Evolutionary conservation across 2,888 invertebrate genomes (phyloP).

Genomic region (Lagria hirta): DNA sequence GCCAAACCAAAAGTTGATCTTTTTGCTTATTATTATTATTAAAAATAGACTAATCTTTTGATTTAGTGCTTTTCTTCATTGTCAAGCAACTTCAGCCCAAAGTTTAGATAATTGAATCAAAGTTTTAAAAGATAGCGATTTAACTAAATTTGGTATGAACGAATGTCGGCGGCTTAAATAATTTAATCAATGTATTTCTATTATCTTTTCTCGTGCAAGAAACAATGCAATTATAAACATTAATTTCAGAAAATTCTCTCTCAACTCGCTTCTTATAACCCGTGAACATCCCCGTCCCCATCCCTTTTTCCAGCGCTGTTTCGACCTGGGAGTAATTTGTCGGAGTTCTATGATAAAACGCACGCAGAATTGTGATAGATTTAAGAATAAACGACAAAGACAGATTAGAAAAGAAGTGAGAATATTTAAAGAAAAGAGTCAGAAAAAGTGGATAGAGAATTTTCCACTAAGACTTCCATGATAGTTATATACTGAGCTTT

Average conservation of each 20-base stretch:
- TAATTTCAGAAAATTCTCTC: constrained; percentile 50
- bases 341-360: constrained; percentile 52
- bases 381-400: constrained; percentile 52
- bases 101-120: too few species aligned
- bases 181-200: constrained; percentile 47
- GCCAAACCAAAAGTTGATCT: too few species aligned
- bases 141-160: constrained; percentile 19
- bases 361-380: constrained; percentile 55
- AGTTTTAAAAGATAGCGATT: constrained; percentile 21
- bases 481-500: neutral
- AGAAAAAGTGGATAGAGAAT: constrained; percentile 20
- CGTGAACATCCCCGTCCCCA: constrained; percentile 15
- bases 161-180: constrained; percentile 27
- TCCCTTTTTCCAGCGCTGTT: constrained; percentile 17
- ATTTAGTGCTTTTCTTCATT: too few species aligned
- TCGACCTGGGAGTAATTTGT: constrained; percentile 52
- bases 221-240: constrained; percentile 50
- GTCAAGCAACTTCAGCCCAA: too few species aligned
- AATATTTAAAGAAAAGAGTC: constrained; percentile 49
- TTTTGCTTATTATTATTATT: too few species aligned
- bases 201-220: constrained; percentile 42
- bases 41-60: too few species aligned
- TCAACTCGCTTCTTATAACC: constrained; percentile 30
- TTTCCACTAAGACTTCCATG: constrained; percentile 28
- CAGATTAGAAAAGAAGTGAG: constrained; percentile 52